phyloP scores from a whole-genome alignment of 2,113 vertebrate genomes.

The Oenanthe oenanthe region DNA sequence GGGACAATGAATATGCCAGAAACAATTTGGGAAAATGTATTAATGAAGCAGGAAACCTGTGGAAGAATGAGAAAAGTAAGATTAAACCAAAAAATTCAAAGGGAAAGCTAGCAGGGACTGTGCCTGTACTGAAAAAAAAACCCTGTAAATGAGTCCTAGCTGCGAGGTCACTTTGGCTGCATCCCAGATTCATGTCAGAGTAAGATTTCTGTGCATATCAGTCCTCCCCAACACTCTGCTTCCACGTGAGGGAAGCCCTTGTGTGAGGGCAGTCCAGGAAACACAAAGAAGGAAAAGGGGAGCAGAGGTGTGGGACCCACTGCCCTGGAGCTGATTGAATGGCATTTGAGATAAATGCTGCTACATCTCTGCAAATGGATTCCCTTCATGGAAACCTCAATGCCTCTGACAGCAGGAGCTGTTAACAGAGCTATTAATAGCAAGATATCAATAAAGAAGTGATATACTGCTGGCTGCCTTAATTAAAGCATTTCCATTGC shows the following conservation, averaged over 20 bases:
- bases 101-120: neutral
- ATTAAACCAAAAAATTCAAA: neutral
- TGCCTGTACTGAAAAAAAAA: neutral
- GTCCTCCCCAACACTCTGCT: neutral
- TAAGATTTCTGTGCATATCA: neutral
- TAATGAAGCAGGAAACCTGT: neutral
- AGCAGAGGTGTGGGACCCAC: neutral
- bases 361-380: neutral
- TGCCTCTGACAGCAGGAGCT: neutral
- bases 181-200: neutral
- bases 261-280: neutral
- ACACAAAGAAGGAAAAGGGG: neutral
- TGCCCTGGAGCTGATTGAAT: neutral
- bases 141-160: neutral
- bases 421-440: constrained; percentile 15
- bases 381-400: neutral
- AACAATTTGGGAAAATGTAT: constrained; percentile 6
- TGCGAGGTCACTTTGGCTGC: neutral
- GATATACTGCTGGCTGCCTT: neutral
- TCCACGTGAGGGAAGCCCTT: neutral
- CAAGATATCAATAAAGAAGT: neutral
- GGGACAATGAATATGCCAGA: neutral
- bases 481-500: neutral
- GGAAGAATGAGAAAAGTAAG: neutral
- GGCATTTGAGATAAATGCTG: neutral